Percentiles rank a stretch among this genome's conserved stretches.
These are phyloP conservation scores for Microcebus griseorufus DNA, from an alignment of 2,113 vertebrate species.

Conservation along the genomic window DNA sequence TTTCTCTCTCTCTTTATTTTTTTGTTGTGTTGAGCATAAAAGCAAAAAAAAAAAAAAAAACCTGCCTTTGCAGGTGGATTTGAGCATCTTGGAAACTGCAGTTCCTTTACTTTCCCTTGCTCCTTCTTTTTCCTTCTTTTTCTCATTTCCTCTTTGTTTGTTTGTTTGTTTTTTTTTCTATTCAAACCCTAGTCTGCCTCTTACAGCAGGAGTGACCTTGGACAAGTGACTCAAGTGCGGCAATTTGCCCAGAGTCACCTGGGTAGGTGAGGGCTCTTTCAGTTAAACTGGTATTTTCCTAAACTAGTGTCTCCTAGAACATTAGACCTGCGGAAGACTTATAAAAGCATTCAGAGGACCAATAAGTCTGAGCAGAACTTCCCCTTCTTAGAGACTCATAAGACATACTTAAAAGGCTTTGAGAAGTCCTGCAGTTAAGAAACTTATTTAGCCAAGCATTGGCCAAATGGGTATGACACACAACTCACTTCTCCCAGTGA, in stretches of 20 bases:
- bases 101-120: not conserved
- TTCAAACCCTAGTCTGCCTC: not conserved
- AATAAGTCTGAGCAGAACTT: not conserved
- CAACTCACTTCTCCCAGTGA: not conserved
- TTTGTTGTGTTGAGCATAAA: not conserved
- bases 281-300: not conserved
- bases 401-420: not conserved
- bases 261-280: not conserved
- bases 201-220: not conserved
- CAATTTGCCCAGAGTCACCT: not conserved
- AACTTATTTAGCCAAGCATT: not conserved
- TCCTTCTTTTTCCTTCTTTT: not conserved
- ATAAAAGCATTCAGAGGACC: not conserved
- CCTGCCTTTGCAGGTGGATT: not conserved
- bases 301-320: not conserved
- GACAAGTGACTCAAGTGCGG: not conserved
- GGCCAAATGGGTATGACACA: not conserved
- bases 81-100: not conserved
- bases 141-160: not conserved
- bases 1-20: rapidly evolving
- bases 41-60: not conserved
- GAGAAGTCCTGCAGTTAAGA: not conserved
- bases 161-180: not conserved
- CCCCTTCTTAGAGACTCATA: not conserved
- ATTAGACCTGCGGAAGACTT: not conserved